These are phyloP conservation scores for Nezara viridula DNA, from an alignment of 2,888 invertebrate species.

Conservation along the genomic window DNA sequence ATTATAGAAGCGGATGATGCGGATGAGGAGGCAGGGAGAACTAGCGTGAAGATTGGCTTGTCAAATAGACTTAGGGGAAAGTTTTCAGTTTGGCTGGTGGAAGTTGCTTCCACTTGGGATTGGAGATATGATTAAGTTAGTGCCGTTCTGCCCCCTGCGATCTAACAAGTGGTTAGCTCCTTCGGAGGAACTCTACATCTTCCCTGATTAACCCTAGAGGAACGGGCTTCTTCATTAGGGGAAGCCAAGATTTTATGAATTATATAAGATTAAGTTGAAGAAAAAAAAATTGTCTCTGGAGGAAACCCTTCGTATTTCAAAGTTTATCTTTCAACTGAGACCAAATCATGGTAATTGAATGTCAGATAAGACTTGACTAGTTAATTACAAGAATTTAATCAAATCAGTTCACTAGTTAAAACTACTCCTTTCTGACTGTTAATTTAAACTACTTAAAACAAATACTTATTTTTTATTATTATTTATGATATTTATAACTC, in stretches of 20 bases:
- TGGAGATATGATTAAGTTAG: slow-evolving; percentile 48
- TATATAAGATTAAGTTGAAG: not conserved
- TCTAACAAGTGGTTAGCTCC: slow-evolving; percentile 37
- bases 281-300: not conserved
- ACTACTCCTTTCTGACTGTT: too few relatives aligned
- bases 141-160: not conserved
- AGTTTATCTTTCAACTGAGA: not conserved
- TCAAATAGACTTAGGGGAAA: slow-evolving; percentile 48
- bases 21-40: not conserved
- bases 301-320: not conserved
- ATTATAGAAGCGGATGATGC: not conserved
- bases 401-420: not conserved
- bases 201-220: not conserved
- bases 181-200: not conserved
- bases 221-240: not conserved
- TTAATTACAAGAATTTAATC: not conserved
- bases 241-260: not conserved
- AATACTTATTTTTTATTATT: too few relatives aligned
- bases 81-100: slow-evolving; percentile 41
- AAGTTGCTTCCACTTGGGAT: slow-evolving; percentile 33
- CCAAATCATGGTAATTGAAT: not conserved
- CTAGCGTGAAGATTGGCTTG: slow-evolving; percentile 43
- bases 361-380: not conserved
- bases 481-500: too few relatives aligned
- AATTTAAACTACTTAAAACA: too few relatives aligned